Evolutionary conservation across 2,797 vertebrate species (phyloP).

Genomic region (Eutrigla gurnardus): DNA sequence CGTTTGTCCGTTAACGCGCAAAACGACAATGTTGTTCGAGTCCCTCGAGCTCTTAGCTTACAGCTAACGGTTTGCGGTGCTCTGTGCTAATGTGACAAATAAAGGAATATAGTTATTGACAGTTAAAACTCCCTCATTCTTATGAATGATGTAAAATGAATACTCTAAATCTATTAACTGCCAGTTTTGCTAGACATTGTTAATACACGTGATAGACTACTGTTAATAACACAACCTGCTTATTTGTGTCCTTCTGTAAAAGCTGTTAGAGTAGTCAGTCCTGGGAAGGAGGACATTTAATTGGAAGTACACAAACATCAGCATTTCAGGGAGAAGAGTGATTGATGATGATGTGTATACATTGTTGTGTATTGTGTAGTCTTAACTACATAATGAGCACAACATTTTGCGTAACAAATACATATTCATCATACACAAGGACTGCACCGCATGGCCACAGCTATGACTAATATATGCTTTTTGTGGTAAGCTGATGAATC

Average conservation of each 20-base stretch:
- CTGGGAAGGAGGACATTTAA: not conserved
- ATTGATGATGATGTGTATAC: not conserved
- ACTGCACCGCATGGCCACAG: not conserved
- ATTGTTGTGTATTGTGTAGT: not conserved
- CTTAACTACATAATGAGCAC: not conserved
- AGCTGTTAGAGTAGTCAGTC: not conserved
- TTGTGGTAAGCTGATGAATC: not conserved
- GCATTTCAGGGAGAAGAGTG: not conserved
- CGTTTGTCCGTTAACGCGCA: not conserved
- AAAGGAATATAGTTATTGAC: no score
- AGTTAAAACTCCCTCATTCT: rapidly evolving
- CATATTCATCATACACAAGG: not conserved
- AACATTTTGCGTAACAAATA: not conserved
- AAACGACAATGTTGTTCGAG: not conserved
- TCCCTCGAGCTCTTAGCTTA: not conserved
- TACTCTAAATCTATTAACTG: not conserved
- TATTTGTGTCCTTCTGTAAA: not conserved
- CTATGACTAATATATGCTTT: not conserved
- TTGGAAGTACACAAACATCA: not conserved
- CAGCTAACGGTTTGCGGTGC: not conserved
- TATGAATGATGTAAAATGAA: no score
- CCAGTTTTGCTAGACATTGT: not conserved
- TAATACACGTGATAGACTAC: not conserved
- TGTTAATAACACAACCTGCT: not conserved
- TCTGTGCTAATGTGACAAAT: not conserved